A percentile compares a stretch with the other conserved stretches of the same genome.
These are phyloP conservation scores for Pagetopsis macropterus DNA, from an alignment of 2,797 vertebrate species.

Conservation along the genomic window DNA sequence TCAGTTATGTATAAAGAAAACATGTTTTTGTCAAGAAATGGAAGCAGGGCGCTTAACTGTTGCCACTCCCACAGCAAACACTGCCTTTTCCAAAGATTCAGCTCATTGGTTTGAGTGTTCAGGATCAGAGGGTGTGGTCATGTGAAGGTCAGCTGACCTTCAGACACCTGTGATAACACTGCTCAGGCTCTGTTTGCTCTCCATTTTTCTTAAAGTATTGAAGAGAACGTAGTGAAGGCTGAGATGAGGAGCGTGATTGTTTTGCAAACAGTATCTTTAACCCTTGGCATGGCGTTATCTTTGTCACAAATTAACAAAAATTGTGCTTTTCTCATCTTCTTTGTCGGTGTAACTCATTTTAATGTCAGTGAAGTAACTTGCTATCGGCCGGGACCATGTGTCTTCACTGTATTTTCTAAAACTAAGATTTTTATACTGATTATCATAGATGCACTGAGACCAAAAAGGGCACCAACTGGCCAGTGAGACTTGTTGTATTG, in stretches of 20 bases:
- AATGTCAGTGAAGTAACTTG: slow-evolving; percentile 10
- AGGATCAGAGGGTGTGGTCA: slow-evolving; percentile 7
- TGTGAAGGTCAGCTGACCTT: slow-evolving; percentile 53
- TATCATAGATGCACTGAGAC: slow-evolving; percentile 49
- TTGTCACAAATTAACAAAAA: slow-evolving; percentile 3
- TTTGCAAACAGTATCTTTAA: slow-evolving; percentile 37
- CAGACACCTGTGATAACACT: slow-evolving; percentile 36
- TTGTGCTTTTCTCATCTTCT: slow-evolving; percentile 28
- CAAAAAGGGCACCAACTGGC: slow-evolving; percentile 52
- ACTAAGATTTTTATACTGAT: slow-evolving; percentile 31
- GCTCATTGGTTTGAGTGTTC: slow-evolving; percentile 14
- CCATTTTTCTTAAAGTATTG: slow-evolving; percentile 39
- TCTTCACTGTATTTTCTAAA: slow-evolving; percentile 14
- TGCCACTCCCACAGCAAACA: slow-evolving; percentile 24
- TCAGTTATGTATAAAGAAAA: background rate
- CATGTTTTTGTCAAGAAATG: background rate
- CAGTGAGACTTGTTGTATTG: slow-evolving; percentile 45
- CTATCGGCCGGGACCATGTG: slow-evolving; percentile 11
- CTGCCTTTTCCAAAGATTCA: slow-evolving; percentile 25
- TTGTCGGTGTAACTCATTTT: slow-evolving; percentile 29
- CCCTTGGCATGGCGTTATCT: slow-evolving; percentile 11
- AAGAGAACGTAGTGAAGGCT: slow-evolving; percentile 25
- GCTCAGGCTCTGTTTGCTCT: slow-evolving; percentile 41
- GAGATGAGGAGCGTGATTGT: slow-evolving; percentile 22
- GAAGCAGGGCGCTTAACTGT: slow-evolving; percentile 1